Percentiles rank a stretch among this genome's conserved stretches.
Evolutionary conservation across 2,113 vertebrate species (phyloP).

Genomic region (Tretioscincus oriximinensis): DNA sequence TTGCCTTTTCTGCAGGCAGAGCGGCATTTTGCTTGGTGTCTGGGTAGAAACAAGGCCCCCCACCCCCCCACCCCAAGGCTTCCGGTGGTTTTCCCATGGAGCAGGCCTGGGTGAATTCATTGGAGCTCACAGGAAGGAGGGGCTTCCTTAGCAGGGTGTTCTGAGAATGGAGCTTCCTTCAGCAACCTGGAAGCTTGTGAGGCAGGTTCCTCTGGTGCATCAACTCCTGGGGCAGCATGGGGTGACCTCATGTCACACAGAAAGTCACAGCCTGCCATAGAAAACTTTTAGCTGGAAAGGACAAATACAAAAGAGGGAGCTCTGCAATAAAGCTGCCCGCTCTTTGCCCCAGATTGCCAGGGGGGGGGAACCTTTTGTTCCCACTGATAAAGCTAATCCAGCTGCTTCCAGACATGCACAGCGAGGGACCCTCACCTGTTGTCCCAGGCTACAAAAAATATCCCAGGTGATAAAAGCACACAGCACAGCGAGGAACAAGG

Average conservation of each 20-base stretch:
- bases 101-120: background rate
- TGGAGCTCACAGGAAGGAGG: background rate
- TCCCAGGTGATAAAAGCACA: background rate
- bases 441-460: too few species aligned
- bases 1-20: background rate
- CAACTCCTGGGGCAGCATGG: background rate
- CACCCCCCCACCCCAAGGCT: too few species aligned
- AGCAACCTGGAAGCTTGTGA: background rate
- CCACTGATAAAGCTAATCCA: background rate
- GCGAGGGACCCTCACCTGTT: background rate
- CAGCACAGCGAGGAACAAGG: background rate
- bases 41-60: too few species aligned
- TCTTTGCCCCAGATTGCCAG: background rate
- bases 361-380: background rate
- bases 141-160: too few species aligned
- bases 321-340: background rate
- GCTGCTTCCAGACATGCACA: background rate
- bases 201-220: background rate
- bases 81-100: background rate
- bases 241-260: too few species aligned
- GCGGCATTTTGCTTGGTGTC: too few species aligned
- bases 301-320: background rate
- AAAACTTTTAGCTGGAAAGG: background rate
- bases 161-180: too few species aligned
- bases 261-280: background rate